Percentiles rank a stretch among this genome's conserved stretches.
Conservation (phyloP, 2,797 vertebrate species). For the Okamejei kenojei region DNA sequence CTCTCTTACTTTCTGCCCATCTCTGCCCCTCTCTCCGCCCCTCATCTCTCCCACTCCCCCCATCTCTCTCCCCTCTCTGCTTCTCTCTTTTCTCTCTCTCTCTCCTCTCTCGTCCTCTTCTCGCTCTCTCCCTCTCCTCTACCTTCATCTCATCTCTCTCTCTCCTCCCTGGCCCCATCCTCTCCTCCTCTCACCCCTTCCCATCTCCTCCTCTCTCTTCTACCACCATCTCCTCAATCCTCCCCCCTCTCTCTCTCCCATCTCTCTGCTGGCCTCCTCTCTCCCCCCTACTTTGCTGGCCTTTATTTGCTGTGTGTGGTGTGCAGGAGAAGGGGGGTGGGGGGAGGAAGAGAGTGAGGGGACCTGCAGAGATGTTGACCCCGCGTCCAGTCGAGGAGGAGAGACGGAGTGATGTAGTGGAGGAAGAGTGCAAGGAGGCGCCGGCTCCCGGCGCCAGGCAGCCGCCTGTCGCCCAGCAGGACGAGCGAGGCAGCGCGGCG, state of each 20-base stretch:
- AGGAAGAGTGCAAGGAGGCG: conserved; percentile 77
- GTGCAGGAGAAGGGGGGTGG: not conserved
- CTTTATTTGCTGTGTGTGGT: not conserved
- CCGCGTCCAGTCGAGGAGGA: conserved; percentile 94
- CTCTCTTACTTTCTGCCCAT: no score
- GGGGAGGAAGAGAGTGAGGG: conserved; percentile 39
- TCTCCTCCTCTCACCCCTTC: not conserved
- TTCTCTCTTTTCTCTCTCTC: no score
- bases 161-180: no score
- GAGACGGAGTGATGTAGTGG: conserved; percentile 82
- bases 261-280: not conserved
- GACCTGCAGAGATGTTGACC: conserved; percentile 73
- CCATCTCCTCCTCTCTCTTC: no score
- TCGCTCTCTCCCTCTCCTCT: no score
- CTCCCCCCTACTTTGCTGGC: not conserved
- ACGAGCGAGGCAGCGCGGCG: conserved; percentile 62
- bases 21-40: no score
- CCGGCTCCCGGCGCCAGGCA: conserved; percentile 67
- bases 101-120: no score
- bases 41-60: no score
- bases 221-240: no score
- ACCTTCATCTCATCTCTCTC: no score
- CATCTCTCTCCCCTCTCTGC: no score
- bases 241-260: no score
- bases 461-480: conserved; percentile 72